Evolutionary conservation across 2,113 vertebrate genomes (phyloP).

Genomic region (Clarias magur): DNA sequence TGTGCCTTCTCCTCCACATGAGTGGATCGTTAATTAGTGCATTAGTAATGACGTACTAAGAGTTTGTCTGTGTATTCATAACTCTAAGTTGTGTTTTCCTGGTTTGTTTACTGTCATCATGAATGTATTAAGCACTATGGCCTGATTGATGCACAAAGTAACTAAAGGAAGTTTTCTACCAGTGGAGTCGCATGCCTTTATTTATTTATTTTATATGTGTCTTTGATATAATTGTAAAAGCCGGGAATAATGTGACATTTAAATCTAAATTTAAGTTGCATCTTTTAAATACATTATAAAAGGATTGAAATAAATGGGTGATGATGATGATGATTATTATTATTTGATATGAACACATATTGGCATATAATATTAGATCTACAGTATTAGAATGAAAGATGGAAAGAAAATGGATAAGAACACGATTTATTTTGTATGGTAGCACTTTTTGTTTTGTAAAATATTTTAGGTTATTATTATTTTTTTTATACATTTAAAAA

Average conservation of each 20-base stretch:
- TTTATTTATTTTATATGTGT: background rate
- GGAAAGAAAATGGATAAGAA: background rate
- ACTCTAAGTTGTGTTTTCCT: background rate
- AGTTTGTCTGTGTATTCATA: background rate
- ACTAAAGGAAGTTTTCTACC: conserved; percentile 20
- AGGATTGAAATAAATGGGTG: background rate
- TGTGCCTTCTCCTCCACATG: background rate
- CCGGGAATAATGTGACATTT: background rate
- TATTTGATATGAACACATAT: too few species aligned
- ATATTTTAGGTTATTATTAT: background rate
- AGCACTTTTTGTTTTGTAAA: too few species aligned
- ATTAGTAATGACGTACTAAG: background rate
- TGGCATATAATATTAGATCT: too few species aligned
- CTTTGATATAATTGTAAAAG: background rate
- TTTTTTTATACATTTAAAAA: background rate
- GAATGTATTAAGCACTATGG: background rate
- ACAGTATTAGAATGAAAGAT: background rate
- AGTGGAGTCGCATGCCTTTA: background rate
- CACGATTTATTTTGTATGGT: too few species aligned
- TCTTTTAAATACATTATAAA: background rate
- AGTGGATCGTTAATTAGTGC: background rate
- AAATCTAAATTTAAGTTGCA: background rate
- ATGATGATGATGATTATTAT: background rate
- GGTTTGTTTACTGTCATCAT: background rate
- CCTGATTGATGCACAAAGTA: background rate